Evolutionary conservation across 2,888 invertebrate species (phyloP), one percentile per base, ranked within the genome.

Genomic region (Petrophora chlorosata): DNA sequence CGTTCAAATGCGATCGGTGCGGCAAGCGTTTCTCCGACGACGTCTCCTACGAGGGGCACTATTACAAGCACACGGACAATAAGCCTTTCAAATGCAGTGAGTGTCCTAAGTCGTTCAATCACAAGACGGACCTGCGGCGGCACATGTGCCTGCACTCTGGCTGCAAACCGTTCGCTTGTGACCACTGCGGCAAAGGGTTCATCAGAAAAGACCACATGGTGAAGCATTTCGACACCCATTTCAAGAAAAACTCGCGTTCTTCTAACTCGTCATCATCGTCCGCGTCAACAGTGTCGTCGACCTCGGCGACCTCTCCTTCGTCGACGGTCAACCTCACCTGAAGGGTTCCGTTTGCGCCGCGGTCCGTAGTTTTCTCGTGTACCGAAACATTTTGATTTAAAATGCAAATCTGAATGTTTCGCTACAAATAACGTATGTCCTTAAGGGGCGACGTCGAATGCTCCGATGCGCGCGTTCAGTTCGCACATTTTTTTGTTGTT

Each of bases 161-260:
- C 35, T 93, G 94, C 68, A 96, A 96, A 79, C 96, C 96, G 28
- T 96, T 94, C 79, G 91, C 93, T 56, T 97, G 97, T 83, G 92
- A 93, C 63, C 93, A 93, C 55, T 97, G 97, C 81, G 93, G 94
- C 53, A 97, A 97, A 82, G 96, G 96, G 38, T 97, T 97, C 82
- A 96, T 96, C 66, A 92, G 97, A 61, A 96, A 96, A 83, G 97
- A 97, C 85, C 97, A 97, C 83, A 95, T 97, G 96, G 92, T 95
- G 60, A 97, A 97, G 80, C 97, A 97, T 80, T 91, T 92, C 63
- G 95, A 95, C 64, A 96, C 96, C 39, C 97, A 97, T 85, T 91
- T 92, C 41, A 94, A 92, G 76, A 94, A 93, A 70, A 86, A 79
- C 55, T 71, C 81, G 46, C 83, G 87, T 46, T 65, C 82, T 25